Evolutionary conservation across 2,797 vertebrate species (phyloP).

Genomic region (Amblyopsis hoosieri): DNA sequence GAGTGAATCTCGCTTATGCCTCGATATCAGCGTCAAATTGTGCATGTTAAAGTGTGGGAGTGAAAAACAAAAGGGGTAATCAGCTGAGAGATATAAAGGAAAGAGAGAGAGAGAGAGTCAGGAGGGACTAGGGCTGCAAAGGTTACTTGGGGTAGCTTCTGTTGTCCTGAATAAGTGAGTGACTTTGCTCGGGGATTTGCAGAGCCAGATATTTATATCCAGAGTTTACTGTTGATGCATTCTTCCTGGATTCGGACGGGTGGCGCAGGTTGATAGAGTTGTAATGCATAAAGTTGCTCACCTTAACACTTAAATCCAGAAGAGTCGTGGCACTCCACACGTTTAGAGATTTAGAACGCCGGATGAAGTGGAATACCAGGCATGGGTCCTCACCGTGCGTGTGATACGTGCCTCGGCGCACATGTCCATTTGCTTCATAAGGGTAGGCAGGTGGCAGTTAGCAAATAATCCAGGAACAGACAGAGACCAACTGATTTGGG

Average conservation of each 20-base stretch:
- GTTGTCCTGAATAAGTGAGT: slow-evolving; percentile 45
- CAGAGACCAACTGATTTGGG: slow-evolving; percentile 79
- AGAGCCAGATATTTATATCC: slow-evolving; percentile 22
- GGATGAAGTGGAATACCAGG: too few species aligned
- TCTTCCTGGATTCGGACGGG: slow-evolving; percentile 14
- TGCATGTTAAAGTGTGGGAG: not conserved
- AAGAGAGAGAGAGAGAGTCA: slow-evolving; percentile 1
- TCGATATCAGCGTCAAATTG: slow-evolving; percentile 16
- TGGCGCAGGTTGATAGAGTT: slow-evolving; percentile 1
- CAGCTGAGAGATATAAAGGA: not conserved
- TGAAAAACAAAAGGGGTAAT: not conserved
- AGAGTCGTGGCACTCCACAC: too few species aligned
- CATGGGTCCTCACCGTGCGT: too few species aligned
- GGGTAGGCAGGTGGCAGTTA: slow-evolving; percentile 48
- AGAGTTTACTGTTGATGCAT: slow-evolving; percentile 30
- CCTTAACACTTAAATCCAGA: not conserved
- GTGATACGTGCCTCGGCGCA: too few species aligned
- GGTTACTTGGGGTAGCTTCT: slow-evolving; percentile 49
- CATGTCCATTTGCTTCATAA: slow-evolving; percentile 12
- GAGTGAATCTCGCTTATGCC: slow-evolving; percentile 49
- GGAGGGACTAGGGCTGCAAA: not conserved
- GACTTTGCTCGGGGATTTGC: slow-evolving; percentile 45
- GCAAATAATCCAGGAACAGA: slow-evolving; percentile 77
- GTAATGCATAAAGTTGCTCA: slow-evolving; percentile 3
- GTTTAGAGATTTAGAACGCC: too few species aligned